Conservation (phyloP, 1,140 invertebrate species). For the Microplitis demolitor region DNA sequence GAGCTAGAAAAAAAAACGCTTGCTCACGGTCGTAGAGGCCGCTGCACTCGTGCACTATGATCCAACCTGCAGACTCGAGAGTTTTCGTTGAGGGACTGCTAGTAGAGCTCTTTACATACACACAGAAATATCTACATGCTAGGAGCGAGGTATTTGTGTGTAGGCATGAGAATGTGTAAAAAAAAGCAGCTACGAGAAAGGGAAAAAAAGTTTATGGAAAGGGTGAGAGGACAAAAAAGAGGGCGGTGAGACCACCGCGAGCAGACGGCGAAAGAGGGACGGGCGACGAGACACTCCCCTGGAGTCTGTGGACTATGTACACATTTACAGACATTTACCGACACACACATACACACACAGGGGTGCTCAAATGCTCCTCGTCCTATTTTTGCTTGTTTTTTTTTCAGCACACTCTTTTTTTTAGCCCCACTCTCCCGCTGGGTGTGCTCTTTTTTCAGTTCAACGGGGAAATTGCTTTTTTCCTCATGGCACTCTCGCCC, state of each 20-base stretch:
- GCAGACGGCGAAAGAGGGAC: conserved; percentile 19
- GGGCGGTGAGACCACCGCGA: conserved; percentile 10
- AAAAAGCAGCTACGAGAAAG: not conserved
- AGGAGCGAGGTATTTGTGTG: not conserved
- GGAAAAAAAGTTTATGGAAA: not conserved
- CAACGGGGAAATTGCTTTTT: conserved; percentile 35
- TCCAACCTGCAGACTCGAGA: conserved; percentile 26
- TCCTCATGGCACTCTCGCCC: conserved; percentile 15
- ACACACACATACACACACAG: conserved; percentile 12
- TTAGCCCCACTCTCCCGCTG: not conserved
- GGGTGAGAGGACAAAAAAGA: conserved; percentile 10
- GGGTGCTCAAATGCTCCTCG: conserved; percentile 30
- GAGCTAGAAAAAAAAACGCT: conserved; percentile 25
- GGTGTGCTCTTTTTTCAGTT: conserved; percentile 5
- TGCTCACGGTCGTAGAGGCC: conserved; percentile 22
- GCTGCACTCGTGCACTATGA: conserved; percentile 31
- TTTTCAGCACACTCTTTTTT: not conserved
- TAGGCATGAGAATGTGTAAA: not conserved
- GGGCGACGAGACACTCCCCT: conserved; percentile 23
- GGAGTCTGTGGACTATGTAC: conserved; percentile 8
- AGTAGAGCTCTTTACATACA: not conserved
- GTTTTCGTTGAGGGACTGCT: conserved; percentile 27
- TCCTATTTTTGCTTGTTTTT: conserved; percentile 20
- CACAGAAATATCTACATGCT: not conserved
- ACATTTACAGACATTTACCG: conserved; percentile 1